Evolutionary conservation across 1,140 invertebrate species (phyloP), one percentile per base, ranked within the genome.

Genomic region (Macrobrachium nipponense): DNA sequence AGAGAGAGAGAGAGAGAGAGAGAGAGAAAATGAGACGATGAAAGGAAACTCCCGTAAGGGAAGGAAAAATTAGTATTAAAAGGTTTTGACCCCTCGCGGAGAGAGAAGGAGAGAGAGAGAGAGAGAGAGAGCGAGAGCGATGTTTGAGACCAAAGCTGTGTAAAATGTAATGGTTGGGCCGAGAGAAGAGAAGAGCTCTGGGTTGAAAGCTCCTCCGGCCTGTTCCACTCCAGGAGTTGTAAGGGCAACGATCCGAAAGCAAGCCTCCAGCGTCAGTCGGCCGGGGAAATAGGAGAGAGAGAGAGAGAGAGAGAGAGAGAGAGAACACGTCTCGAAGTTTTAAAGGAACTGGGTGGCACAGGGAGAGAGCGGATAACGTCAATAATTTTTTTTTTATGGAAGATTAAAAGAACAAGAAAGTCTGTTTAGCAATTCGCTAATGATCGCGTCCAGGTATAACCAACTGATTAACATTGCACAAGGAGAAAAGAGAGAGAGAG

Each of bases 151-250:
- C 83, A 86, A 59, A 75, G 77, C 77, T n/a, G 83, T 86, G 83
- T 86, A 80, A 86, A 86, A 86, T 86, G 83, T 80, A 86, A 86
- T 86, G 83, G 83, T 80, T 80, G 77, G 77, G 23, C 60, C 17
- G 72, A 73, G 64, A 43, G 83, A 51, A 73, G 60, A 44, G 82
- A 66, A 60, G 82, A 36, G 72, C 36, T 72, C 59, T 20, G 73
- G 61, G 44, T 23, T 43, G 61, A 36, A 20, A 62, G 61, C 44
- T 59, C 59, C 73, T 44, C 70, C 36, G 36, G 70, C 27, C 82
- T 84, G 72, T 84, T 84, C 82, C 82, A 84, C 82, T 84, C 77
- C 73, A 84, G 82, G 72, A 75, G 73, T 12, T 15, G 51, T n/a
- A n/a, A 51, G 15, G 14, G 43, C n/a, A 15, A 11, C 12, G 43